phyloP scores from a whole-genome alignment of 2,113 vertebrate species.

The Dipodomys ordii region DNA sequence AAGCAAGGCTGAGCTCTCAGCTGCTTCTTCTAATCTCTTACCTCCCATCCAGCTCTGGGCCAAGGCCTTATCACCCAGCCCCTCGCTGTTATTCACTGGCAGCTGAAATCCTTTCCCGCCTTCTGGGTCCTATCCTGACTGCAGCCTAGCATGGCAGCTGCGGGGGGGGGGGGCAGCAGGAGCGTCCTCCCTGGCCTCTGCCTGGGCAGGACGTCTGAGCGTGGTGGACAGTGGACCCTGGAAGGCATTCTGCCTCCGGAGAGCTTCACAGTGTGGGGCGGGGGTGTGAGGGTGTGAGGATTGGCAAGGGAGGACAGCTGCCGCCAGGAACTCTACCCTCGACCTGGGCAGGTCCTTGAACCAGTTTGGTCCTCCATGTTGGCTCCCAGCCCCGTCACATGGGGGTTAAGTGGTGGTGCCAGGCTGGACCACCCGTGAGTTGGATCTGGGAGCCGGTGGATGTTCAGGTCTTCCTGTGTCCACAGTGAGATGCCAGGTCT shows the following conservation, averaged over 20 bases:
- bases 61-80: conserved; percentile 52
- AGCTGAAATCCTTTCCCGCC: conserved; percentile 48
- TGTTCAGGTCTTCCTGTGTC: fast-evolving
- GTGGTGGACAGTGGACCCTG: fast-evolving
- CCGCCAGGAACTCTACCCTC: background rate
- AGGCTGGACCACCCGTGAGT: background rate
- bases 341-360: too few relatives aligned
- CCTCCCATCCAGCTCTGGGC: background rate
- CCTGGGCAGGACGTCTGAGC: too few relatives aligned
- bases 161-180: background rate
- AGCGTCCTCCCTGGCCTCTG: background rate
- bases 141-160: background rate
- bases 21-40: conserved; percentile 63
- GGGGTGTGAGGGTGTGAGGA: background rate
- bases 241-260: background rate
- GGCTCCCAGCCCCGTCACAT: fast-evolving
- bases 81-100: background rate
- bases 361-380: background rate
- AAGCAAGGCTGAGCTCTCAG: conserved; percentile 17
- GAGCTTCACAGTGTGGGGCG: background rate
- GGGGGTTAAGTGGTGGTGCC: background rate
- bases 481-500: background rate
- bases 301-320: too few relatives aligned
- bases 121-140: background rate
- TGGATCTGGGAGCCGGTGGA: background rate